Evolutionary conservation across 2,113 vertebrate genomes (phyloP), one percentile per base, ranked within the genome.

Genomic region (Stictonetta naevosa): DNA sequence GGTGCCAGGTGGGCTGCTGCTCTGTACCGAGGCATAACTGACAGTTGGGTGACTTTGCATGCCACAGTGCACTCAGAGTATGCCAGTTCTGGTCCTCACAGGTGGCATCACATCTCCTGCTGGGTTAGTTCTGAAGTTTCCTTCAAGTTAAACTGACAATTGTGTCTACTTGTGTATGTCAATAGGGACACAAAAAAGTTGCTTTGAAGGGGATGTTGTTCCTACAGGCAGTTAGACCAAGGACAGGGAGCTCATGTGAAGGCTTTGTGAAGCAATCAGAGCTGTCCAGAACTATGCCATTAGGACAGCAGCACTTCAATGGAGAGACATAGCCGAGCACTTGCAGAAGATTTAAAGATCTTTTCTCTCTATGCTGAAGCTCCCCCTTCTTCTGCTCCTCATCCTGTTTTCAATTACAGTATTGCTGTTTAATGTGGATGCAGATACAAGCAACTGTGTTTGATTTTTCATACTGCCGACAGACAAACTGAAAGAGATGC

Each of bases 401-500:
- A 53, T 60, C 33, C 87, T 95, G 88, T 34, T 96, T 90, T 68
- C 76, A 92, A 52, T 95, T 87, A 67, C n/a, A 31, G 53, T 21
- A 42, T 72, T 64, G 13, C 56, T 84, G 72, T 92, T 94, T 87
- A 64, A 89, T 78, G 64, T 89, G 78, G 64, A 72, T 62, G 31
- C 71, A 85, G 78, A 83, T 81, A 92, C 7, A 66, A 68, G 83
- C 56, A 82, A 90, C 78, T 88, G 36, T 16, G 59, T 71, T 76
- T 89, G 19, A 60, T 89, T 94, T 91, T 80, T 81, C 71, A 69
- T 71, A 19, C 68, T 94, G 88, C 56, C 83, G 83, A 80, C 85
- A 73, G 78, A 50, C 69, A 56, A n/a, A 78, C 66, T 62, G 86
- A 29, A 53, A 79, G 79, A 60, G 62, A 25, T 90, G 58, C 50